These are phyloP conservation scores for Prosopocoilus inquinatus DNA, from an alignment of 2,888 invertebrate genomes.

Conservation along the genomic window DNA sequence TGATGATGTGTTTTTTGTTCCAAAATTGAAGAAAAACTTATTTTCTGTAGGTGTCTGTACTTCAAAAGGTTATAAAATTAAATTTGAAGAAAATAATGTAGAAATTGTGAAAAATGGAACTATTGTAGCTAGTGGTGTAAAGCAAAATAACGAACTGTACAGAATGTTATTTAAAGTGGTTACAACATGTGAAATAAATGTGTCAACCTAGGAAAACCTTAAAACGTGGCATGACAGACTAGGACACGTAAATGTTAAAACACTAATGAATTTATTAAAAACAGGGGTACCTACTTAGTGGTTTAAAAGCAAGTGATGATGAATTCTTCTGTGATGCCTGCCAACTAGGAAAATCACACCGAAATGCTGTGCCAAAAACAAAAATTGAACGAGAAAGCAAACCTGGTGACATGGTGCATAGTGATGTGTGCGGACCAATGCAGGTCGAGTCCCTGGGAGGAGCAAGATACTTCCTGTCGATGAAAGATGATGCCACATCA, in stretches of 20 bases:
- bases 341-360: slow-evolving; percentile 29
- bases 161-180: too few relatives aligned
- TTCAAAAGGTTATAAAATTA: slow-evolving; percentile 13
- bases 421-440: slow-evolving; percentile 10
- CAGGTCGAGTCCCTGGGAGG: slow-evolving; percentile 5
- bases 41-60: slow-evolving; percentile 32
- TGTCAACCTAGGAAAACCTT: slow-evolving; percentile 8
- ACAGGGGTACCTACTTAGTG: background rate
- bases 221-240: slow-evolving; percentile 27
- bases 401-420: slow-evolving; percentile 6
- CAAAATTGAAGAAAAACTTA: slow-evolving; percentile 29
- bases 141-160: too few relatives aligned
- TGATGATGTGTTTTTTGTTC: slow-evolving; percentile 31
- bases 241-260: slow-evolving; percentile 22
- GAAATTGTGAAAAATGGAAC: too few relatives aligned
- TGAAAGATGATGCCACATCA: slow-evolving; percentile 6
- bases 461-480: slow-evolving; percentile 6
- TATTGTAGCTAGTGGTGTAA: too few relatives aligned
- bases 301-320: background rate
- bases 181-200: background rate
- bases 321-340: slow-evolving; percentile 28
- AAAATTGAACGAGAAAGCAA: background rate
- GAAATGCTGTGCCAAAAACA: slow-evolving; percentile 9
- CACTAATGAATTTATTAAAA: slow-evolving; percentile 10
- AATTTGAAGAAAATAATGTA: slow-evolving; percentile 3